Base-by-base conservation (phyloP, 2,113 vertebrate genomes). In the Plecotus auritus region DNA sequence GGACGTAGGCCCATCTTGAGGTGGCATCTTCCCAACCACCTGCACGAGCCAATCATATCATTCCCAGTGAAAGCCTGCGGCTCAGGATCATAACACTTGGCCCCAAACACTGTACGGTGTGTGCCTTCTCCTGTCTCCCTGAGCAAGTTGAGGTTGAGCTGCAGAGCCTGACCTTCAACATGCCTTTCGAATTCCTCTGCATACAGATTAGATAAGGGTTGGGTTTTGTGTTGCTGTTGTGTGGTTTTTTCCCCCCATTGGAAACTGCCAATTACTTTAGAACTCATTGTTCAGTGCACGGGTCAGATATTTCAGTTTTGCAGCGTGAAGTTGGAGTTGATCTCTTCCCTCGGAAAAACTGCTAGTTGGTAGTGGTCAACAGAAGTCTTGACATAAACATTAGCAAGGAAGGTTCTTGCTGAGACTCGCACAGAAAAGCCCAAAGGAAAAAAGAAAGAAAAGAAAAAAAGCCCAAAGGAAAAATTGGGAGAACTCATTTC, bases 61-160 rank as follows among this genome's bases (percentile, higher is more conserved):
- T 37, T 77, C 61, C 5, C 28, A 35, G 13, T n/a, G 45, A 45
- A 76, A 89, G 77, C 90, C 81, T 94, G 94, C 23, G 40, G 40
- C 77, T 88, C 30, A 22, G 85, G 96, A 97, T 97, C 96, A 95
- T 40, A 56, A 14, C 18, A 5, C 8, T 87, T 89, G 94, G 76
- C 90, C 72, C 59, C 56, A 61, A 47, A 54, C 16, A 1, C 85
- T 49, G 22, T 22, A 4, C 26, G 7, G 23, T 28, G 14, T 7
- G 23, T 84, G 89, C 92, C 74, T 93, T 74, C 85, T 93, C 88
- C 83, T 87, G 92, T 23, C 40, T 67, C 86, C 77, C 88, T 78
- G 78, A 88, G 45, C 95, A 87, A 85, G 69, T 49, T 7, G 86
- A 85, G 88, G 66, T 49, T 82, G 61, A 82, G 20, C 40, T 11